These are phyloP conservation scores for Eristalis intricaria DNA, from an alignment of 2,888 invertebrate genomes.

Conservation along the genomic window DNA sequence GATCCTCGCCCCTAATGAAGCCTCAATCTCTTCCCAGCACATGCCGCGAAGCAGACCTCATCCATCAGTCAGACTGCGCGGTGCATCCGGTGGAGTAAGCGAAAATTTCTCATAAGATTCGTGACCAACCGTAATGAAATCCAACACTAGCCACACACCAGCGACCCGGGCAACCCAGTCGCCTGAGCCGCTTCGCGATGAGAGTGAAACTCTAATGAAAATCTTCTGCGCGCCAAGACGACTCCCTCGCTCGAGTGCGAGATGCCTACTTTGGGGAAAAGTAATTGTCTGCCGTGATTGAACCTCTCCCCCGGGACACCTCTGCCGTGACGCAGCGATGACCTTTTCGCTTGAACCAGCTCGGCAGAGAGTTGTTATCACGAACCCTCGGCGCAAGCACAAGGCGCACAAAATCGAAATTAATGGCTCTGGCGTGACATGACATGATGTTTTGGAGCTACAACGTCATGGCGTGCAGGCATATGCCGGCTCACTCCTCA, in stretches of 20 bases:
- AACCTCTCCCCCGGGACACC: constrained; percentile 9
- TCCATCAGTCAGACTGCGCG: not conserved
- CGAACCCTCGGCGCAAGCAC: not conserved
- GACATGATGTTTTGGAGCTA: constrained; percentile 59
- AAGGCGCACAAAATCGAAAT: constrained; percentile 27
- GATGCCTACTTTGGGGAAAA: constrained; percentile 50
- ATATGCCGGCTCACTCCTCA: not conserved
- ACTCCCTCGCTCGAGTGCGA: constrained; percentile 24
- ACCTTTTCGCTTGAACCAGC: constrained; percentile 35
- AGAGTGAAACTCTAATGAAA: constrained; percentile 68
- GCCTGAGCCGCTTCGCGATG: not conserved
- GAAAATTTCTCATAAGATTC: constrained; percentile 57
- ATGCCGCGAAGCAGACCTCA: not conserved
- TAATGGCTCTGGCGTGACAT: constrained; percentile 57
- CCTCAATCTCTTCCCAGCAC: not conserved
- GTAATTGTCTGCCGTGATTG: constrained; percentile 33
- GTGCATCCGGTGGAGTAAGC: constrained; percentile 4
- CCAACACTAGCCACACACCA: constrained; percentile 27
- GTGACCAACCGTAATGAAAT: constrained; percentile 68
- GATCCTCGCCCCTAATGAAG: not conserved
- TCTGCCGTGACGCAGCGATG: constrained; percentile 8
- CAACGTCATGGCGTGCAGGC: constrained; percentile 24
- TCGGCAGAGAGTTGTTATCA: not conserved
- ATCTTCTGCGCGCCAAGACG: constrained; percentile 24
- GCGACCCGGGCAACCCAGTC: constrained; percentile 9